Evolutionary conservation across 2,888 invertebrate genomes (phyloP).

Genomic region (Drosophila seclusa): DNA sequence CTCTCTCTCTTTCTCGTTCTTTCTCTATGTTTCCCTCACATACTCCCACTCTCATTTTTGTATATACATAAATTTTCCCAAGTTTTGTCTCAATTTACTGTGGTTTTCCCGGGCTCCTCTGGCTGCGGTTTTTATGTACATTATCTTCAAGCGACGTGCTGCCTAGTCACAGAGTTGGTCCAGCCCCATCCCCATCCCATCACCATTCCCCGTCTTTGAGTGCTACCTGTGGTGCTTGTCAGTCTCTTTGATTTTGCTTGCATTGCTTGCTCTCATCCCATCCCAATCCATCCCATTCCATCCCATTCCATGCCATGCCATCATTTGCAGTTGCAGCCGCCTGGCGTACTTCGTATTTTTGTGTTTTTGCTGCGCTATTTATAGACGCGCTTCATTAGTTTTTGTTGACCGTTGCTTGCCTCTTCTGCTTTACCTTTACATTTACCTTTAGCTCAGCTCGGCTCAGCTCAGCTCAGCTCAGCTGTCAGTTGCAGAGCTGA

Average conservation of each 20-base stretch:
- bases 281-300: background rate
- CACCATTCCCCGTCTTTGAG: background rate
- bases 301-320: slow-evolving; percentile 5
- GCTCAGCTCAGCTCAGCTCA: slow-evolving; percentile 28
- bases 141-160: background rate
- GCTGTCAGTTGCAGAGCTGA: slow-evolving; percentile 51
- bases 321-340: slow-evolving; percentile 42
- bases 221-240: slow-evolving; percentile 36
- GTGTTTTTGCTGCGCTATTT: slow-evolving; percentile 53
- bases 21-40: background rate
- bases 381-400: slow-evolving; percentile 61
- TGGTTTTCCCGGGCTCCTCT: background rate
- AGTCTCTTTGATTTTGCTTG: slow-evolving; percentile 42
- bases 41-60: background rate
- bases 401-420: slow-evolving; percentile 20
- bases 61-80: background rate
- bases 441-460: slow-evolving; percentile 14
- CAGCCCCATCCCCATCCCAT: background rate
- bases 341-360: slow-evolving; percentile 17
- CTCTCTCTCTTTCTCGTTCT: background rate
- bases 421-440: slow-evolving; percentile 11
- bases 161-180: background rate
- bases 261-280: slow-evolving; percentile 26
- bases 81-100: slow-evolving; percentile 6
- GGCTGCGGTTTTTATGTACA: slow-evolving; percentile 14